phyloP scores from a whole-genome alignment of 2,113 vertebrate genomes.

The Atrichornis clamosus region DNA sequence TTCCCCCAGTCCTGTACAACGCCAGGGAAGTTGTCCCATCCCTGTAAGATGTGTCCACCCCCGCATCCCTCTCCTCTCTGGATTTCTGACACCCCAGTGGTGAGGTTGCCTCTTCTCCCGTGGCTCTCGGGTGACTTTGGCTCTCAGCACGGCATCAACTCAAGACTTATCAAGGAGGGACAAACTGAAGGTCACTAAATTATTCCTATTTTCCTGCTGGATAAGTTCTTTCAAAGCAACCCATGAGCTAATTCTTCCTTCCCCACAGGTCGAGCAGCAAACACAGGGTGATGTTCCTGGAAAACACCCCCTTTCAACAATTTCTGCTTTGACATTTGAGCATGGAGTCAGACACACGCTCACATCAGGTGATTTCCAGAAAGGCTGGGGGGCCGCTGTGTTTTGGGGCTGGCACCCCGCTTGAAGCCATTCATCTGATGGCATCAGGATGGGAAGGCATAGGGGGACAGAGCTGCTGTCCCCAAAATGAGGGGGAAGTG shows the following conservation, averaged over 20 bases:
- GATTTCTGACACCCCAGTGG: neutral
- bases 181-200: neutral
- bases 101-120: neutral
- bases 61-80: neutral
- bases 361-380: neutral
- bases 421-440: rapidly evolving
- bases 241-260: neutral
- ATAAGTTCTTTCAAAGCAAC: neutral
- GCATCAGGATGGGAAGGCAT: neutral
- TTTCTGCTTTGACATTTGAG: neutral
- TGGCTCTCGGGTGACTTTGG: too few species aligned
- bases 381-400: rapidly evolving
- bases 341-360: rapidly evolving
- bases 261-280: neutral
- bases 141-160: neutral
- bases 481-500: neutral
- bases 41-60: neutral
- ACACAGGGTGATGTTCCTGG: rapidly evolving
- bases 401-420: neutral
- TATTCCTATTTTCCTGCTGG: neutral
- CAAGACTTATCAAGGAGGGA: neutral
- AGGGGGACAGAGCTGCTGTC: neutral
- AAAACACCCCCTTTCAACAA: neutral
- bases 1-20: rapidly evolving
- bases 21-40: neutral